A percentile compares a stretch with the other conserved stretches of the same genome.
Evolutionary conservation across 2,797 vertebrate genomes (phyloP).

Genomic region (Chiloscyllium punctatum): DNA sequence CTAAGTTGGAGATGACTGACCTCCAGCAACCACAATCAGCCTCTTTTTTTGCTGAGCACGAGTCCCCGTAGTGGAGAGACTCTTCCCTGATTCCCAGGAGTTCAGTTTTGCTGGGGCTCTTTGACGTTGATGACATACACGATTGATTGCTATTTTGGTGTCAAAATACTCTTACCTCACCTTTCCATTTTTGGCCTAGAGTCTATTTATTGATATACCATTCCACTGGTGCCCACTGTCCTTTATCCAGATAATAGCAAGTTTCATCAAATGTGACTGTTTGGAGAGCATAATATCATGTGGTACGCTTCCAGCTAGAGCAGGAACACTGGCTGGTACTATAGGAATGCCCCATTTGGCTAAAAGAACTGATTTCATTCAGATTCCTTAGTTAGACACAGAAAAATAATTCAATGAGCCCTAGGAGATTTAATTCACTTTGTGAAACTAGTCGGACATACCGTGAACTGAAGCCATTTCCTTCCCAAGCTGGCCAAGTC

Average conservation of each 20-base stretch:
- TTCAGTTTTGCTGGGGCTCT: too few relatives aligned
- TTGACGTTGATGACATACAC: too few relatives aligned
- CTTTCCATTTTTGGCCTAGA: neutral
- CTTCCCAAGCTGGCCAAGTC: conserved; percentile 72
- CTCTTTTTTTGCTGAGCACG: too few relatives aligned
- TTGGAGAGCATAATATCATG: neutral
- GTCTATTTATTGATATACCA: neutral
- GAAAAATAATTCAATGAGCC: neutral
- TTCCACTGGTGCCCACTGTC: neutral
- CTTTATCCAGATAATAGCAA: neutral
- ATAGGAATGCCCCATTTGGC: neutral
- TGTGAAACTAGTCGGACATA: neutral
- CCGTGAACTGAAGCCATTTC: conserved; percentile 49
- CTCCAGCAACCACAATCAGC: too few relatives aligned
- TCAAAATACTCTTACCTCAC: too few relatives aligned
- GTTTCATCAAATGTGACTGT: neutral
- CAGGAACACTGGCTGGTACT: neutral
- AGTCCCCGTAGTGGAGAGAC: too few relatives aligned
- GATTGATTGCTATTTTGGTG: too few relatives aligned
- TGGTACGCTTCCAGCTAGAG: neutral
- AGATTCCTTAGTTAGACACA: neutral
- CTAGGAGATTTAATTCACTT: neutral
- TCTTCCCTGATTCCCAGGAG: too few relatives aligned
- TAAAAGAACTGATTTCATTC: neutral
- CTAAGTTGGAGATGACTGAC: too few relatives aligned